Conservation (phyloP, 2,797 vertebrate genomes). For the Acanthopagrus latus region DNA sequence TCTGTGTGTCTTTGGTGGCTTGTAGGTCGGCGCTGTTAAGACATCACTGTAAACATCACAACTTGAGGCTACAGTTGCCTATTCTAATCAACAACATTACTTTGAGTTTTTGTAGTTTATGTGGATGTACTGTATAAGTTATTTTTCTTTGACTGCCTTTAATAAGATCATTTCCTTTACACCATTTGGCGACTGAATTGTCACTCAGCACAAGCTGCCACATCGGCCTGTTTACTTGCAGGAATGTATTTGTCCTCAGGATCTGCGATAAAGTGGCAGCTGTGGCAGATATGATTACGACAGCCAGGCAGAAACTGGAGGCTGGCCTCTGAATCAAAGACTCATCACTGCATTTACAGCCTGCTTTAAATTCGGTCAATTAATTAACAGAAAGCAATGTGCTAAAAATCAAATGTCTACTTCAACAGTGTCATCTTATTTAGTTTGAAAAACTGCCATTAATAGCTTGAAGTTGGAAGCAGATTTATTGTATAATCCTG, state of each 20-base stretch:
- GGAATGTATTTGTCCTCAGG: slow-evolving; percentile 74
- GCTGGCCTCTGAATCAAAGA: slow-evolving; percentile 22
- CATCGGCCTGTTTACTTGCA: slow-evolving; percentile 60
- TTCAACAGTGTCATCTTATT: background rate
- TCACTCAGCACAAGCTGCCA: slow-evolving; percentile 67
- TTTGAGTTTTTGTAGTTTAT: slow-evolving; percentile 1
- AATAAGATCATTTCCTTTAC: slow-evolving; percentile 15
- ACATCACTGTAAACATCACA: slow-evolving; percentile 28
- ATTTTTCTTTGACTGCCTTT: too few species aligned
- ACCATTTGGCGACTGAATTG: slow-evolving; percentile 35
- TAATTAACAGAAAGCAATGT: slow-evolving; percentile 1
- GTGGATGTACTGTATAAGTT: background rate
- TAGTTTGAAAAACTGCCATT: background rate
- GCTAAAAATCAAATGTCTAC: background rate
- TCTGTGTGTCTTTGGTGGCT: slow-evolving; percentile 56
- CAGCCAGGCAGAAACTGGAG: slow-evolving; percentile 60
- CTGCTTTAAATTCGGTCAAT: slow-evolving; percentile 17
- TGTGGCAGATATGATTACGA: slow-evolving; percentile 83
- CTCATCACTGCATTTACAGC: slow-evolving; percentile 24
- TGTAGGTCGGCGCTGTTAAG: slow-evolving; percentile 50
- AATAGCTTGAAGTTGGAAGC: background rate
- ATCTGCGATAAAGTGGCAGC: slow-evolving; percentile 77
- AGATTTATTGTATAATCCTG: background rate
- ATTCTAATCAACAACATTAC: background rate
- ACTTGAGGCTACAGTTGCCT: background rate